Evolutionary conservation across 64 coral and sea anemone species (phyloP), one percentile per base, ranked within the genome.

Genomic region (Montipora capricornis): DNA sequence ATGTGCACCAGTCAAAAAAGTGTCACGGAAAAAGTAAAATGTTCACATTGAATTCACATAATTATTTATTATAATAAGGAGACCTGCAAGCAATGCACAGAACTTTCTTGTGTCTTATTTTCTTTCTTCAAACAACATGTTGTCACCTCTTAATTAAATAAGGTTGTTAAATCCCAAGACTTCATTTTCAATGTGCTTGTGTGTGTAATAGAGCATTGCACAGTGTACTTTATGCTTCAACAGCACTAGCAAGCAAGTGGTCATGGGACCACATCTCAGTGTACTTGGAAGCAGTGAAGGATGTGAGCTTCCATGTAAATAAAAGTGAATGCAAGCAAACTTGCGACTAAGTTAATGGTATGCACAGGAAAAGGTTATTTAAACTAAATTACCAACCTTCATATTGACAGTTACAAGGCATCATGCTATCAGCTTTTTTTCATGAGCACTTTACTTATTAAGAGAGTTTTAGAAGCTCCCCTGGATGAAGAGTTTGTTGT

Each of bases 271-370:
- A 86, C 82, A 22, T 71, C 82, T 86, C 47, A 71, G 49, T 86
- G 45, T 73, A 86, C 62, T 86, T 86, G 67, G 82, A 46, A 86
- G 82, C 82, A 86, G 64, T 86, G 64, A 86, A 86, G 82, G 82
- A 86, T 86, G 82, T 68, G 67, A 68, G 10, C 82, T 64, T 86
- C 46, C 64, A 47, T 86, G 66, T 86, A 86, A 86, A 86, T 86
- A 86, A 86, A 76, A 82, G 22, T 82, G 49, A 13, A 29, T 60
- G 52, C 80, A 82, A 86, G 66, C 67, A 16, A 50, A 71, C 44
- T 48, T 20, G 5, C 20, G 3, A 19, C 17, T 24, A 2, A 49
- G 22, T 44, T 86, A 46, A 47, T 46, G 14, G 1, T 19, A 50
- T 8, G 16, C 2, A 49, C 2, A 50, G 20, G 66, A 86, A 47